These are phyloP conservation scores for Drosophila subsilvestris DNA, from an alignment of 2,888 invertebrate species.

Conservation along the genomic window DNA sequence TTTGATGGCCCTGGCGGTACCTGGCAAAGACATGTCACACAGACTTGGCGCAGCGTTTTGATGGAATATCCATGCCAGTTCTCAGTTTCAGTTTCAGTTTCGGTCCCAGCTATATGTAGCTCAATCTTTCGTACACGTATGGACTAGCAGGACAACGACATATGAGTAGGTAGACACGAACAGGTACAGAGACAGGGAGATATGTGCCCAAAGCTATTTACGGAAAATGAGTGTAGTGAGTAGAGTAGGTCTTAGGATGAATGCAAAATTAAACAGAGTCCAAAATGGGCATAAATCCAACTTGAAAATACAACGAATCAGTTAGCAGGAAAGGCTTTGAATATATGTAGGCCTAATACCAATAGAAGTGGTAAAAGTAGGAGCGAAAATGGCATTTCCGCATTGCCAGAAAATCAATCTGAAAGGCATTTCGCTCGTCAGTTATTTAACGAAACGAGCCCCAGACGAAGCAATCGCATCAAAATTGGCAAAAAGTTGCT, in stretches of 20 bases:
- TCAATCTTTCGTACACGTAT: background rate
- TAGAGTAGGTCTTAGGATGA: background rate
- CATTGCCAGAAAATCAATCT: background rate
- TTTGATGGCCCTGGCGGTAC: conserved; percentile 61
- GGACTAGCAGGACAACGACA: conserved; percentile 10
- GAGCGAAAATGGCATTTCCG: background rate
- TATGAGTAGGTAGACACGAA: conserved; percentile 21
- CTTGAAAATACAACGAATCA: no score
- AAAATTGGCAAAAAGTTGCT: conserved; percentile 21
- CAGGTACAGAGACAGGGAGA: conserved; percentile 14
- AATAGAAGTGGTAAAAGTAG: background rate
- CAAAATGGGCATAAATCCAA: no score
- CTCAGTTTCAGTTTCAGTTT: conserved; percentile 17
- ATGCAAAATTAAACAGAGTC: no score
- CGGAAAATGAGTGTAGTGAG: conserved; percentile 26
- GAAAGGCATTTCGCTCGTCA: background rate
- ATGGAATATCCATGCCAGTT: conserved; percentile 50
- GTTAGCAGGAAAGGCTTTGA: background rate
- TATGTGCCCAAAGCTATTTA: conserved; percentile 52
- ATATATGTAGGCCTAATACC: no score
- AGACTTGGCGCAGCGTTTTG: conserved; percentile 56
- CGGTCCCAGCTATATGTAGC: conserved; percentile 13
- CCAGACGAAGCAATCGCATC: background rate
- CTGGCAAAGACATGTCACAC: conserved; percentile 8
- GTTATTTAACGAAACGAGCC: no score